Evolutionary conservation across 1,140 invertebrate genomes (phyloP).

Genomic region (Ditylenchus dipsaci): DNA sequence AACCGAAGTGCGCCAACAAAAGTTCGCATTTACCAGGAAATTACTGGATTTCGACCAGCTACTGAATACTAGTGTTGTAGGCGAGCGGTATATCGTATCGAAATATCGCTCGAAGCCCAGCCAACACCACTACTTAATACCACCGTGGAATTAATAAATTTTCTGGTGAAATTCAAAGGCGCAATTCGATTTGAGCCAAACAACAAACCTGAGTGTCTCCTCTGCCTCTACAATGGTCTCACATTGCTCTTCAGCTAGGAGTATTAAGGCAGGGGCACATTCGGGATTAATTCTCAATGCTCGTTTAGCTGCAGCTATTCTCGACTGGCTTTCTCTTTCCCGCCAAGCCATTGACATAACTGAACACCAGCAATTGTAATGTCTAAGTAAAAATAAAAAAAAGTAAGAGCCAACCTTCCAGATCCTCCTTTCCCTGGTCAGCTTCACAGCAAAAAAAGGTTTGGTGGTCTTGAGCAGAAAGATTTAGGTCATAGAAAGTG

Average conservation of each 20-base stretch:
- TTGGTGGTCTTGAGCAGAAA: slow-evolving; percentile 96
- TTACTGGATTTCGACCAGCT: too few species aligned
- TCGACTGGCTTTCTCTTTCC: slow-evolving; percentile 81
- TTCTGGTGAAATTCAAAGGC: too few species aligned
- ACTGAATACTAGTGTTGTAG: too few species aligned
- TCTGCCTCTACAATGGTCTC: slow-evolving; percentile 75
- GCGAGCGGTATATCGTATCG: too few species aligned
- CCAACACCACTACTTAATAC: too few species aligned
- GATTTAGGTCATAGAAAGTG: slow-evolving; percentile 98
- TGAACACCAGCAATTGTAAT: slow-evolving; percentile 52
- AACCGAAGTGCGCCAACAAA: too few species aligned
- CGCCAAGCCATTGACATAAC: slow-evolving; percentile 96
- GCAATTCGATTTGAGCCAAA: too few species aligned
- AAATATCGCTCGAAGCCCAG: too few species aligned
- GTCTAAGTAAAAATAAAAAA: neutral
- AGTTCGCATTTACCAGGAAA: too few species aligned
- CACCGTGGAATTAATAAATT: too few species aligned
- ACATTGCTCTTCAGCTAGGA: slow-evolving; percentile 91
- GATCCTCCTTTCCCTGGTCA: slow-evolving; percentile 81
- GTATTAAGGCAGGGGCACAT: slow-evolving; percentile 88
- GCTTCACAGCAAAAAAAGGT: slow-evolving; percentile 93
- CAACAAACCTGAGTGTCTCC: slow-evolving; percentile 17
- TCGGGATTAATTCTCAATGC: slow-evolving; percentile 84
- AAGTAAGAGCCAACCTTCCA: slow-evolving; percentile 69
- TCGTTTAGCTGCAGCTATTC: slow-evolving; percentile 84